A percentile compares a stretch with the other conserved stretches of the same genome.
These are phyloP conservation scores for Centruroides sculpturatus DNA, from an alignment of 1,140 invertebrate genomes.

Conservation along the genomic window DNA sequence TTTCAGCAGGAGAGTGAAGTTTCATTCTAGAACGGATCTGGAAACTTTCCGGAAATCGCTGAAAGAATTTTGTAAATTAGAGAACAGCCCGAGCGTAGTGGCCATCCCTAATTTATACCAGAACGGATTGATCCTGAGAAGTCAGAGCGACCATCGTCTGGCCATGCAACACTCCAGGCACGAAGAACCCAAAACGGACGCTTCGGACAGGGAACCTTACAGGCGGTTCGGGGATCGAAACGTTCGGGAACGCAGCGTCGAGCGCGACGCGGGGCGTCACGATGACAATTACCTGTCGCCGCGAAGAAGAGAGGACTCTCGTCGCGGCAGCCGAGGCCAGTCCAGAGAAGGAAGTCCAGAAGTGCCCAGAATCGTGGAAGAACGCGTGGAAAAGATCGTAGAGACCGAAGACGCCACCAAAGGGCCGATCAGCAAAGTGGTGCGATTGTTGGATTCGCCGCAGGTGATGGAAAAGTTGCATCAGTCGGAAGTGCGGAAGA, in stretches of 20 bases:
- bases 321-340: too few species aligned
- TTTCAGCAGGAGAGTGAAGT: constrained; percentile 65
- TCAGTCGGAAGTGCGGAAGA: constrained; percentile 47
- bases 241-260: too few species aligned
- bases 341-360: background rate
- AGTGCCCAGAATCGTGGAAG: constrained; percentile 1
- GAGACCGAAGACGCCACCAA: constrained; percentile 78
- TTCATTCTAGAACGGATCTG: constrained; percentile 72
- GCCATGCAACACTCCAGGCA: constrained; percentile 33
- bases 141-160: constrained; percentile 81
- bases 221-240: constrained; percentile 5
- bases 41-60: constrained; percentile 74
- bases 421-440: constrained; percentile 77
- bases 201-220: background rate
- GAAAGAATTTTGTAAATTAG: constrained; percentile 71
- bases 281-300: too few species aligned
- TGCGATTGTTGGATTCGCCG: constrained; percentile 71
- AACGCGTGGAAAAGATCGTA: constrained; percentile 40
- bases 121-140: constrained; percentile 36
- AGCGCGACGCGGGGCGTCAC: too few species aligned
- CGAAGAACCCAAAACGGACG: background rate
- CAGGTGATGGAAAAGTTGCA: constrained; percentile 74
- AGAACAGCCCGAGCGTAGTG: constrained; percentile 23
- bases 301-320: too few species aligned
- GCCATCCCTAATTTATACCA: background rate